Percentiles rank a stretch among this genome's conserved stretches.
These are phyloP conservation scores for Orgyia antiqua DNA, from an alignment of 2,888 invertebrate species.

Conservation along the genomic window DNA sequence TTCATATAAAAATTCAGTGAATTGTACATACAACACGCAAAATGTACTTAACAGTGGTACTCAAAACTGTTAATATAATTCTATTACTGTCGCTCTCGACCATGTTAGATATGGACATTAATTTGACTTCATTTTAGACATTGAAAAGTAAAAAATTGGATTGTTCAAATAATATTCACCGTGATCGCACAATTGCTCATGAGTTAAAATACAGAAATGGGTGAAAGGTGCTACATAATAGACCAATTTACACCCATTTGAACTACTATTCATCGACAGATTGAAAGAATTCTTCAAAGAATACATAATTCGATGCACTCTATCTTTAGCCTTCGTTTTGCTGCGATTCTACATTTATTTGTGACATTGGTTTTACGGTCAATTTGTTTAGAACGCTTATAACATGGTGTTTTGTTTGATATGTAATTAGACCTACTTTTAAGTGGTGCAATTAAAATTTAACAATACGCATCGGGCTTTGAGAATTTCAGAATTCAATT, in stretches of 20 bases:
- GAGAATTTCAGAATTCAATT: constrained; percentile 8
- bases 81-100: no score
- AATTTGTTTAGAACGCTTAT: constrained; percentile 21
- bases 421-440: constrained; percentile 23
- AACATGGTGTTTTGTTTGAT: constrained; percentile 21
- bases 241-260: constrained; percentile 52
- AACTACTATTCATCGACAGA: constrained; percentile 37
- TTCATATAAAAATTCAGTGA: not conserved
- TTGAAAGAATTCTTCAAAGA: constrained; percentile 42
- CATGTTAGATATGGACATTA: no score
- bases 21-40: no score
- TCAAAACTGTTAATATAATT: no score
- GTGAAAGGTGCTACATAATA: constrained; percentile 56
- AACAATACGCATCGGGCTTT: constrained; percentile 10
- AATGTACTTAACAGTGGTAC: no score
- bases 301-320: constrained; percentile 41
- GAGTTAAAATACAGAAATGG: constrained; percentile 34
- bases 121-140: no score
- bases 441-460: constrained; percentile 18
- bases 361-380: constrained; percentile 35
- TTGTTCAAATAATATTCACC: constrained; percentile 25
- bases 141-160: constrained; percentile 17
- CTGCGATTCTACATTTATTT: constrained; percentile 28
- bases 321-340: constrained; percentile 33
- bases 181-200: constrained; percentile 29